Evolutionary conservation across 35 echinoderm and acorn worm species (phyloP).

Genomic region (Chiridota heheva): DNA sequence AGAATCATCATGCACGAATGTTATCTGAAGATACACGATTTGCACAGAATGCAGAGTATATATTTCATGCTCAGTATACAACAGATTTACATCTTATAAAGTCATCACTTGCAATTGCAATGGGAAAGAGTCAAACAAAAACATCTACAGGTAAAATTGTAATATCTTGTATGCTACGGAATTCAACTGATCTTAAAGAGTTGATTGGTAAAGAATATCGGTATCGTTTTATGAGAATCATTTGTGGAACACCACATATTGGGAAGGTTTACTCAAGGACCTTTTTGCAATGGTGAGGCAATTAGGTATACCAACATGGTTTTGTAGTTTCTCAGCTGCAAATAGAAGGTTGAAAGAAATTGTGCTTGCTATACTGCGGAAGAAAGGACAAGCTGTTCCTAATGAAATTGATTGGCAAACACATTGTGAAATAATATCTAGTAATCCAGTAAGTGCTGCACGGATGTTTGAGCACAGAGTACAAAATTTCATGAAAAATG

Average conservation of each 20-base stretch:
- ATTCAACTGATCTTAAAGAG: neutral
- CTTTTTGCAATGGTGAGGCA: constrained; percentile 40
- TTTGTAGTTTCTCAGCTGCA: constrained; percentile 55
- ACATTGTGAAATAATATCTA: constrained; percentile 49
- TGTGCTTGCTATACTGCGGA: constrained; percentile 18
- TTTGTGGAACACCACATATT: constrained; percentile 30
- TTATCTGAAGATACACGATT: constrained; percentile 33
- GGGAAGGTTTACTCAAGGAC: constrained; percentile 35
- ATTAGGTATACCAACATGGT: constrained; percentile 64
- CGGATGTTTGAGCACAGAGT: constrained; percentile 79
- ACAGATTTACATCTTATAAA: constrained; percentile 27
- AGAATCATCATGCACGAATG: constrained; percentile 30
- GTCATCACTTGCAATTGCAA: constrained; percentile 17
- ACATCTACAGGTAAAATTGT: constrained; percentile 8
- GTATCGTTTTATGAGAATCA: constrained; percentile 35
- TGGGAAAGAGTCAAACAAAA: constrained; percentile 33
- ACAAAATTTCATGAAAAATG: constrained; percentile 44
- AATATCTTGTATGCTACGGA: constrained; percentile 22
- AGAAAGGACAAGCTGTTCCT: constrained; percentile 36
- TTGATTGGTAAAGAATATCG: constrained; percentile 34
- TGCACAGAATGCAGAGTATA: constrained; percentile 30
- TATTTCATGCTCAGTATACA: constrained; percentile 55
- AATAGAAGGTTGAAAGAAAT: constrained; percentile 62
- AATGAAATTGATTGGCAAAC: constrained; percentile 53
- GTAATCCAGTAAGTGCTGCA: constrained; percentile 63